Conservation (phyloP, 2,113 vertebrate genomes). For the Gallinago paraguaiae region DNA sequence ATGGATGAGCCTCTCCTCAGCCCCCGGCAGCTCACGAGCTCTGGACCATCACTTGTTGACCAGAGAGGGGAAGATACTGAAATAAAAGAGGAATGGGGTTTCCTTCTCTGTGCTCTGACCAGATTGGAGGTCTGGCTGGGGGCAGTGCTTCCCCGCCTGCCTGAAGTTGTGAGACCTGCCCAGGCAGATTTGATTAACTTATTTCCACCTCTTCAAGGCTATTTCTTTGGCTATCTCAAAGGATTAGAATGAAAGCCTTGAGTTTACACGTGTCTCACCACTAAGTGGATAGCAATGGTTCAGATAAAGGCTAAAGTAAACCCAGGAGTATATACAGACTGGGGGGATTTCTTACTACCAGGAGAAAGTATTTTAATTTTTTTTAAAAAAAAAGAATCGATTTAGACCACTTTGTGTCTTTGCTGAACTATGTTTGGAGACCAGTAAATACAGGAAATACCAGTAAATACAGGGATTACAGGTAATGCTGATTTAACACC, state of each 20-base stretch:
- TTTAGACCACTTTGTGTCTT: neutral
- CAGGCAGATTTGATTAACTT: neutral
- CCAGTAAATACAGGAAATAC: neutral
- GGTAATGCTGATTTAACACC: neutral
- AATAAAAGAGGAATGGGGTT: too few relatives aligned
- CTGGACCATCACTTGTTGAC: neutral
- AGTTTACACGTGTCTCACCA: neutral
- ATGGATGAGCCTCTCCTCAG: neutral
- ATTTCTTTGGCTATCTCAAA: neutral
- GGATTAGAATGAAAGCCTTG: neutral
- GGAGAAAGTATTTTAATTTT: neutral
- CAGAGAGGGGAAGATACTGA: neutral
- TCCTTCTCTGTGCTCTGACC: neutral
- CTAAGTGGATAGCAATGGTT: neutral
- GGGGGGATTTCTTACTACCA: neutral
- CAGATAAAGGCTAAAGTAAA: neutral
- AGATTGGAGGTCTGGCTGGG: neutral
- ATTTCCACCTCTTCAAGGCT: neutral
- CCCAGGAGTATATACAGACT: neutral
- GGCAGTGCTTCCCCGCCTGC: neutral
- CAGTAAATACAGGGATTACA: neutral
- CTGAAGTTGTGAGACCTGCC: neutral
- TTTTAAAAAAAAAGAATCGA: neutral
- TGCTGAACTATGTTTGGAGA: too few relatives aligned
- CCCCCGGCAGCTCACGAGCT: neutral